Percentiles rank a stretch among this genome's conserved stretches.
Evolutionary conservation across 2,888 invertebrate genomes (phyloP).

Genomic region (Maniola hyperantus): DNA sequence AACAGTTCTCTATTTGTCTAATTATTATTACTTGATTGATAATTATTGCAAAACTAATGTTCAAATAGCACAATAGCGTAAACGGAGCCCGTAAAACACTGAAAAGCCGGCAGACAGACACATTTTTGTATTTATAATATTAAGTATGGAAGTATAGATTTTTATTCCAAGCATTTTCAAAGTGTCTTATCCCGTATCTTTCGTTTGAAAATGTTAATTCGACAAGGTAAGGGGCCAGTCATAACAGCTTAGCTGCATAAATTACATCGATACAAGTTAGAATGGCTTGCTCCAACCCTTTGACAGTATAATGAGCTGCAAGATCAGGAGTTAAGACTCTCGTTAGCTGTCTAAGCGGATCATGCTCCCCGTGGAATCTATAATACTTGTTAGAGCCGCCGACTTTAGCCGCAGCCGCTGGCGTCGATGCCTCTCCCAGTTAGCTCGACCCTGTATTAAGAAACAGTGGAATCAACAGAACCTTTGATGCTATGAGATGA

Average conservation of each 20-base stretch:
- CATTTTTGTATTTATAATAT: too few relatives aligned
- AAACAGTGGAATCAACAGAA: background rate
- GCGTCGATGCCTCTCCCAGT: background rate
- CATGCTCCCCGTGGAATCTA: background rate
- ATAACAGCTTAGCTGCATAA: background rate
- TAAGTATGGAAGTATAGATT: too few relatives aligned
- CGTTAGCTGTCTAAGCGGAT: background rate
- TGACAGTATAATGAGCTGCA: background rate
- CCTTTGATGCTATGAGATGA: too few relatives aligned
- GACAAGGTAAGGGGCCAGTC: too few relatives aligned
- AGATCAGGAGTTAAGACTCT: background rate
- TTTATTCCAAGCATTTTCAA: too few relatives aligned
- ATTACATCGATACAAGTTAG: background rate
- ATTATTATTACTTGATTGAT: too few relatives aligned
- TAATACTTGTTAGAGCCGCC: background rate
- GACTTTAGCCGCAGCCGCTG: background rate
- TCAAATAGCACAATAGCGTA: too few relatives aligned
- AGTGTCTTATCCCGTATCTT: too few relatives aligned
- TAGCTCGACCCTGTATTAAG: background rate
- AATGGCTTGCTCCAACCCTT: background rate
- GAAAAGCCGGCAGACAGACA: too few relatives aligned
- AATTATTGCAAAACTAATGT: too few relatives aligned
- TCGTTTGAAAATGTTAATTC: background rate
- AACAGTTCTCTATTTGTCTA: too few relatives aligned
- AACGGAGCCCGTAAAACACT: too few relatives aligned